Conservation (phyloP, 2,113 vertebrate genomes). For the Rallus limicola region DNA sequence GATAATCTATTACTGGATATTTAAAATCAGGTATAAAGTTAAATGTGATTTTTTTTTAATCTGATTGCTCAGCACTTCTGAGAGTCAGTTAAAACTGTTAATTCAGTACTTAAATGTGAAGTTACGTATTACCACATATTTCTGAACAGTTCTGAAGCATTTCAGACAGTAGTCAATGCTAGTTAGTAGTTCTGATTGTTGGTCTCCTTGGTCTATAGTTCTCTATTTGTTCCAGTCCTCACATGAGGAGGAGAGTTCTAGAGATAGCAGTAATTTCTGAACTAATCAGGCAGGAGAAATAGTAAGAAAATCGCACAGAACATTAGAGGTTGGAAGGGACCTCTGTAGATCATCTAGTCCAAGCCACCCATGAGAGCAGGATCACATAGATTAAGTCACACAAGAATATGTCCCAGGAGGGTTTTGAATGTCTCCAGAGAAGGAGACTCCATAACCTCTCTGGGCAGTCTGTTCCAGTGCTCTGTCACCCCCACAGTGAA, state of each 20-base stretch:
- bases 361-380: too few relatives aligned
- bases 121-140: background rate
- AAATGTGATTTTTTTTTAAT: background rate
- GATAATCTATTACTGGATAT: background rate
- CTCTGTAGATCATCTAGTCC: too few relatives aligned
- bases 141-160: background rate
- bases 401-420: too few relatives aligned
- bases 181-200: background rate
- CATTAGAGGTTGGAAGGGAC: too few relatives aligned
- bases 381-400: too few relatives aligned
- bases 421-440: too few relatives aligned
- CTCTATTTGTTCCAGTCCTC: background rate
- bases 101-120: background rate
- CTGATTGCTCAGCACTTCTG: background rate
- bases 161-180: background rate
- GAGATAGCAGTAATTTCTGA: background rate
- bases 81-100: background rate
- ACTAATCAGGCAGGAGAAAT: background rate
- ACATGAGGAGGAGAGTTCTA: background rate
- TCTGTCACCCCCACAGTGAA: too few relatives aligned
- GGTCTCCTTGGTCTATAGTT: background rate
- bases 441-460: too few relatives aligned
- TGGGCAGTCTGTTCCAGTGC: too few relatives aligned
- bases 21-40: background rate
- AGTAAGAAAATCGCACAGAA: background rate